A percentile compares a stretch with the other conserved stretches of the same genome.
Evolutionary conservation across 2,888 invertebrate genomes (phyloP).

Genomic region (Tenodera sinensis): DNA sequence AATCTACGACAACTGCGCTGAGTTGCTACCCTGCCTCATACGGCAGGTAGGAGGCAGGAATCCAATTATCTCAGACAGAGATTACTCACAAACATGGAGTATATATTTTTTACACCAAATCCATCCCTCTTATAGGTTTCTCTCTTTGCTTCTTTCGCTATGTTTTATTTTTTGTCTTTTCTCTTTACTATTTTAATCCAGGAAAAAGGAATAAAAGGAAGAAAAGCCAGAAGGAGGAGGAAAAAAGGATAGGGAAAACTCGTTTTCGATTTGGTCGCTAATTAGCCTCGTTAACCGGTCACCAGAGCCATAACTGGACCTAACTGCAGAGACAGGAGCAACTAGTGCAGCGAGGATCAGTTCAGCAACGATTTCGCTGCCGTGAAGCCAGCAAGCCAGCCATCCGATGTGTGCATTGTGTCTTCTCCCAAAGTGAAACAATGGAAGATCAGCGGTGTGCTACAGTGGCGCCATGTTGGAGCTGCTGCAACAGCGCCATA

Average conservation of each 20-base stretch:
- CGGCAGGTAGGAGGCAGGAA: neutral
- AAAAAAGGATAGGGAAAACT: conserved; percentile 38
- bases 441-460: too few species aligned
- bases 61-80: neutral
- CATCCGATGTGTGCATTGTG: neutral
- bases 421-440: too few species aligned
- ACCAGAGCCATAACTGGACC: conserved; percentile 43
- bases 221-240: neutral
- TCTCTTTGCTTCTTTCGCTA: conserved; percentile 7
- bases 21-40: neutral
- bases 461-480: too few species aligned
- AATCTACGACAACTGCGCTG: neutral
- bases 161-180: neutral
- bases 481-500: neutral
- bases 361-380: neutral
- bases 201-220: conserved; percentile 5
- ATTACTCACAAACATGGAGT: neutral
- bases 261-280: conserved; percentile 50
- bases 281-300: conserved; percentile 48
- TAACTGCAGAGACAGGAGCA: neutral
- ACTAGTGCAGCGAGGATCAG: neutral
- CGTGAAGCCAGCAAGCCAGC: neutral
- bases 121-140: neutral
- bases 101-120: conserved; percentile 12
- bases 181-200: conserved; percentile 3